Evolutionary conservation across 2,113 vertebrate genomes (phyloP), one percentile per base, ranked within the genome.

Genomic region (Zootoca vivipara): DNA sequence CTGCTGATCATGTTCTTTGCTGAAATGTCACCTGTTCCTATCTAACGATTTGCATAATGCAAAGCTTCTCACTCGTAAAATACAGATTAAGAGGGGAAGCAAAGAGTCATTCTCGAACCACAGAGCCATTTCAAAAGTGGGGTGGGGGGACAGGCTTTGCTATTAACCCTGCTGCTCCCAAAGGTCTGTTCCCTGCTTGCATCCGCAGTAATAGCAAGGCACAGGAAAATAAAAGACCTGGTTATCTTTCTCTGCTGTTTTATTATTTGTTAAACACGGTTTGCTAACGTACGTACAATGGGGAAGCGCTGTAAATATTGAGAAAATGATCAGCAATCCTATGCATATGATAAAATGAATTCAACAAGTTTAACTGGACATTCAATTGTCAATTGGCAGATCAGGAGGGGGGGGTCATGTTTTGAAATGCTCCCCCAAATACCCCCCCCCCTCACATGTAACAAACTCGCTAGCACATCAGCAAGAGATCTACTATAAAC

Each of bases 21-120:
- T 99, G 98, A 99, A 99, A 99, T 99, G 99, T 99, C 99, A 99
- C 98, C 99, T 99, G 99, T 99, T 99, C 98, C 98, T 98, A 98
- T 98, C 98, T 98, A 99, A 96, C 98, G 99, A 99, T 99, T 99
- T 99, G 99, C 99, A 99, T 99, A 99, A 99, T 99, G 98, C 98
- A 99, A 99, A 99, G 98, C 98, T 98, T 98, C 98, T 99, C 98
- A 99, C 98, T 99, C 98, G 99, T 99, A 99, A 99, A 99, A 98
- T 99, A 98, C 99, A 98, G 98, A 99, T 99, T 99, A 99, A 98
- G 98, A 98, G 95, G 97, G 97, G 97, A 98, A 98, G 97, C 96
- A 97, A 96, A 96, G 98, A 98, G 98, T 98, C 98, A 99, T 98
- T 99, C 98, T 96, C 96, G 97, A 98, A 97, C 97, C 98, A 98